Base-by-base conservation (phyloP, 2,113 vertebrate genomes). In the Gavia stellata region DNA sequence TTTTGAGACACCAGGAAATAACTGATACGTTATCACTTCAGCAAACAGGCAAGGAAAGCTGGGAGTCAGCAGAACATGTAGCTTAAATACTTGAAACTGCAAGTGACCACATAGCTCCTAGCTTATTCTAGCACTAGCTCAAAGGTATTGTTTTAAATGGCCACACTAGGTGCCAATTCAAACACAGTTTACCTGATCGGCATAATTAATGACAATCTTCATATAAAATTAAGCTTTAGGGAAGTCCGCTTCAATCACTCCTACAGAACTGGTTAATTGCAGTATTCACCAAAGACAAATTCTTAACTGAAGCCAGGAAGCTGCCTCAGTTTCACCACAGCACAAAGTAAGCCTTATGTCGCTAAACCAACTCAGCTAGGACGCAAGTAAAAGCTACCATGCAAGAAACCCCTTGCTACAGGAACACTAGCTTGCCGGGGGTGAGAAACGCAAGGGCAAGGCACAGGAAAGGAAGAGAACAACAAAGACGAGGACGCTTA, bases 311-410 rank as follows among this genome's bases (percentile, higher is more conserved):
- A 63, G 81, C 62, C 84, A 71, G 55, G 29, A 74, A 68, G 34
- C 25, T 23, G 56, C 40, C 81, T 42, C 42, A n/a, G 33, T 59
- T 68, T 26, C 38, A 34, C 8, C 72, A 24, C 49, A 28, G 28
- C 50, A 77, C 25, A 28, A 13, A 55, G 61, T 12, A 40, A 67
- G 59, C 77, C 86, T 53, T 17, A 4, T 2, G 1, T 29, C 84
- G 17, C 83, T 36, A 5, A 5, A 45, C 6, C 68, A 29, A 4
- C 77, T 14, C 28, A 7, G 67, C 36, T 12, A 23, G 23, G 42
- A 17, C 0, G 1, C 36, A 4, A 17, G 34, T 2, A 17, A 33
- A 34, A 47, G 25, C 33, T 5, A 31, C 28, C 28, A 3, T 0
- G 29, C 28, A 26, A 38, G 53, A 47, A 62, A 6, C 38, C 33